Base-by-base conservation (phyloP, 2,113 vertebrate genomes). In the Haemorhous mexicanus region DNA sequence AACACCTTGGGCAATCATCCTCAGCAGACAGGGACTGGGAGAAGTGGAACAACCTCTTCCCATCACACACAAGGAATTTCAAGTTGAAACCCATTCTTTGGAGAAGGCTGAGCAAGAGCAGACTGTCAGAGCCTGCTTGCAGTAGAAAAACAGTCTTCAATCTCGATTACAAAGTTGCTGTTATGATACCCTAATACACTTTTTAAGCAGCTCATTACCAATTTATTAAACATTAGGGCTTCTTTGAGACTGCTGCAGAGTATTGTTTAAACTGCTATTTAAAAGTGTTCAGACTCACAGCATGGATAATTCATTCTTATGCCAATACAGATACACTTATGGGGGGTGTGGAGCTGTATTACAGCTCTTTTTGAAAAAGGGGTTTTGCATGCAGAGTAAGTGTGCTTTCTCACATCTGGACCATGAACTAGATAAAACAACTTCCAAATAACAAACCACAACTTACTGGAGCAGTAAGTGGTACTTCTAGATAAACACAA, bases 211-310 rank as follows among this genome's bases (percentile, higher is more conserved):
- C 69, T 79, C 55, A 70, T 91, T 94, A 92, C 19, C 66, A 67
- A 93, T 77, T 93, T 91, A 93, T 84, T 68, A 75, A 96, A 89
- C 70, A 73, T 84, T 26, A 87, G 33, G 75, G 53, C 43, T 94
- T 94, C 64, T 93, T 73, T 74, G 33, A 93, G 72, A 41, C 75
- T 55, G 72, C 11, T 90, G 43, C 64, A 75, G 49, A 90, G 74
- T 68, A 66, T 24, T 84, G 68, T 68, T 92, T 82, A 86, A 95
- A 88, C 20, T 58, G 92, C 39, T 78, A 32, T 93, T 88, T 81
- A 66, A 58, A 87, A 92, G 75, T 24, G 55, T 43, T 63, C 62
- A 39, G 64, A 72, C 41, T 90, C 92, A 84, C 76, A 89, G 93
- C 76, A 72, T 30, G 69, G 83, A 28, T 95, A 94, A 90, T 68